phyloP scores from a whole-genome alignment of 2,113 vertebrate species.

The Takifugu flavidus region DNA sequence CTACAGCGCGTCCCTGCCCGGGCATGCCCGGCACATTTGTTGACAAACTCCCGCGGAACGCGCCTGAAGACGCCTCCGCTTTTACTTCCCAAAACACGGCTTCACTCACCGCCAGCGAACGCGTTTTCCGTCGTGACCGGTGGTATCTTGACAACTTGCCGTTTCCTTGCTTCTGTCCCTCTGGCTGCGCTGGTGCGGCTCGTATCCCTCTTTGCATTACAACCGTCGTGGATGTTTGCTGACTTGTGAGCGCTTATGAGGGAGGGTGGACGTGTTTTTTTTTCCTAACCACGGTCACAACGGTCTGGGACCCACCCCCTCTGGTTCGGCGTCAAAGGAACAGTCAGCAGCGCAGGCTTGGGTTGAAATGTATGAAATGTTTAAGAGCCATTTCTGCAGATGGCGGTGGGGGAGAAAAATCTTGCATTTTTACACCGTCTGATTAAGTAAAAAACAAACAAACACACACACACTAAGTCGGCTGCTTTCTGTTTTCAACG shows the following conservation, averaged over 20 bases:
- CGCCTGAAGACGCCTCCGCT: background rate
- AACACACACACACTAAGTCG: no score
- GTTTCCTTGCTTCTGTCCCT: constrained; percentile 34
- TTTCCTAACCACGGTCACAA: constrained; percentile 3
- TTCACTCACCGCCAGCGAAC: constrained; percentile 67
- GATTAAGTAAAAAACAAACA: no score
- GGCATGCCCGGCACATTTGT: constrained; percentile 40
- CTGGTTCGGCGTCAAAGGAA: constrained; percentile 19
- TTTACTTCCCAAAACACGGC: background rate
- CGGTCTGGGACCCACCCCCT: constrained; percentile 35
- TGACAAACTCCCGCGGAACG: constrained; percentile 26
- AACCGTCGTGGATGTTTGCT: constrained; percentile 46
- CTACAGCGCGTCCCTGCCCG: constrained; percentile 27
- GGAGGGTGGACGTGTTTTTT: background rate
- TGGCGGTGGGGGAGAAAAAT: background rate
- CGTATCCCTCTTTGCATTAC: constrained; percentile 46
- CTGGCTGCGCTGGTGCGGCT: constrained; percentile 26
- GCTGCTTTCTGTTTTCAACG: no score
- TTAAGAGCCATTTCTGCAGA: background rate
- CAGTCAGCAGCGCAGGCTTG: constrained; percentile 10
- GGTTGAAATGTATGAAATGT: no score
- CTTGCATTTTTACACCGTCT: background rate
- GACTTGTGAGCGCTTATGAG: constrained; percentile 24
- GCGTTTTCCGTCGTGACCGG: constrained; percentile 57
- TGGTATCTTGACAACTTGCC: constrained; percentile 61